Conservation (phyloP, 2,797 vertebrate genomes). For the Gila robusta region DNA sequence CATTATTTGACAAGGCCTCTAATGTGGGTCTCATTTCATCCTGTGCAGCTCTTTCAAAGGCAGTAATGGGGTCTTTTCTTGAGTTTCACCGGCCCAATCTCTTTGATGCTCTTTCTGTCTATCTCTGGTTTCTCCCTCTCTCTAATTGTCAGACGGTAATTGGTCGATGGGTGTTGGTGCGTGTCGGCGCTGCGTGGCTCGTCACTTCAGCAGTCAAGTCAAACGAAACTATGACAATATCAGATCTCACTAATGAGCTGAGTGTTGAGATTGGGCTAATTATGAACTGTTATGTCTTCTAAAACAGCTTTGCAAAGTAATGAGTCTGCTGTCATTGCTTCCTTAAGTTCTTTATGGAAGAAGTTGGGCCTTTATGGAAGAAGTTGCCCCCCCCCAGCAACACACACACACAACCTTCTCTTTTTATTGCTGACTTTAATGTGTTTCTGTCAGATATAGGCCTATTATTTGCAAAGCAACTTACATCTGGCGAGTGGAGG, state of each 20-base stretch:
- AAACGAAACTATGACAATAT: constrained; percentile 52
- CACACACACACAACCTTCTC: not conserved
- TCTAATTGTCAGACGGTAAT: constrained; percentile 57
- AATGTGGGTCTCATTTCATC: constrained; percentile 39
- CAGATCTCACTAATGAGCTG: constrained; percentile 54
- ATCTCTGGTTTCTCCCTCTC: constrained; percentile 4
- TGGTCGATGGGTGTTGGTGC: constrained; percentile 38
- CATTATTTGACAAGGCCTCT: constrained; percentile 43
- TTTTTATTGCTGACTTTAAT: constrained; percentile 10
- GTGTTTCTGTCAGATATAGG: not conserved
- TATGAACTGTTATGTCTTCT: constrained; percentile 52
- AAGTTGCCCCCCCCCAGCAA: not conserved
- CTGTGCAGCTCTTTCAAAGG: constrained; percentile 8
- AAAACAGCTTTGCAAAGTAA: constrained; percentile 34
- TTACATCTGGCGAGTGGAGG: not conserved
- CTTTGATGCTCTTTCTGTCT: constrained; percentile 45
- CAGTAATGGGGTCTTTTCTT: constrained; percentile 45
- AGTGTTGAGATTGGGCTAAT: constrained; percentile 45
- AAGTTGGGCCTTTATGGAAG: constrained; percentile 16
- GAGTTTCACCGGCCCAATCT: constrained; percentile 18
- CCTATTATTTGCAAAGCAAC: constrained; percentile 7
- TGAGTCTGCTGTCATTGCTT: constrained; percentile 10
- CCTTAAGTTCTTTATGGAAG: constrained; percentile 12
- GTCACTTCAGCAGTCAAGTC: constrained; percentile 50
- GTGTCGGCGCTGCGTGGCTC: constrained; percentile 23